Evolutionary conservation across 1,140 invertebrate genomes (phyloP).

Genomic region (Megalonaias nervosa): DNA sequence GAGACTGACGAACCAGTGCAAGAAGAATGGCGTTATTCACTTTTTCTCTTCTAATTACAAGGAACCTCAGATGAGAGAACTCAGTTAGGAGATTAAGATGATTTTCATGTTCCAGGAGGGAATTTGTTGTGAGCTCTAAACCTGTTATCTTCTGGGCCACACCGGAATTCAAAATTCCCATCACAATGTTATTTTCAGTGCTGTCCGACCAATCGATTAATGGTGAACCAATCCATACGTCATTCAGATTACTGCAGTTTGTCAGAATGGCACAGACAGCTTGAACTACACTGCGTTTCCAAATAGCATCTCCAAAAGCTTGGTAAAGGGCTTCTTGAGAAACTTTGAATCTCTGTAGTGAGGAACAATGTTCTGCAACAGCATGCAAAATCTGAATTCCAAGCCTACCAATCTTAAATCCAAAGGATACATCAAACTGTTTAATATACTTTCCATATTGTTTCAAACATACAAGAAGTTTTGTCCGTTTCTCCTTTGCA

Average conservation of each 20-base stretch:
- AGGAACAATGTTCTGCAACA: conserved; percentile 38
- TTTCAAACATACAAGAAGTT: conserved; percentile 45
- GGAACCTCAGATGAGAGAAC: conserved; percentile 34
- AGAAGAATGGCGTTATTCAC: conserved; percentile 45
- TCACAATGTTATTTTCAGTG: conserved; percentile 33
- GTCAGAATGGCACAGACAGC: conserved; percentile 31
- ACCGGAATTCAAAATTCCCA: conserved; percentile 24
- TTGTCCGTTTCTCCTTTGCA: conserved; percentile 38
- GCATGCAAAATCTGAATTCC: conserved; percentile 43
- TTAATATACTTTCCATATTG: conserved; percentile 46
- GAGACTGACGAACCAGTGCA: conserved; percentile 25
- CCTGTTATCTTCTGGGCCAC: conserved; percentile 39
- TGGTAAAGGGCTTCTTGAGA: conserved; percentile 14
- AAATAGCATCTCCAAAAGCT: conserved; percentile 18
- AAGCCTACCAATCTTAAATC: conserved; percentile 32
- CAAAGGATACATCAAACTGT: conserved; percentile 39
- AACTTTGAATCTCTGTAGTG: conserved; percentile 33
- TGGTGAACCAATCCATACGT: conserved; percentile 32
- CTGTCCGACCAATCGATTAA: conserved; percentile 35
- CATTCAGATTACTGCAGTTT: conserved; percentile 27
- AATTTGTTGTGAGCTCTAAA: conserved; percentile 36
- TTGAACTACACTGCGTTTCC: conserved; percentile 30
- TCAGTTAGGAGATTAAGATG: conserved; percentile 34
- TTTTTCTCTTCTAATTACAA: conserved; percentile 43
- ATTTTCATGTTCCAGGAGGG: conserved; percentile 40